A percentile compares a stretch with the other conserved stretches of the same genome.
These are phyloP conservation scores for Zaprionus camerounensis DNA, from an alignment of 1,140 invertebrate genomes.

Conservation along the genomic window DNA sequence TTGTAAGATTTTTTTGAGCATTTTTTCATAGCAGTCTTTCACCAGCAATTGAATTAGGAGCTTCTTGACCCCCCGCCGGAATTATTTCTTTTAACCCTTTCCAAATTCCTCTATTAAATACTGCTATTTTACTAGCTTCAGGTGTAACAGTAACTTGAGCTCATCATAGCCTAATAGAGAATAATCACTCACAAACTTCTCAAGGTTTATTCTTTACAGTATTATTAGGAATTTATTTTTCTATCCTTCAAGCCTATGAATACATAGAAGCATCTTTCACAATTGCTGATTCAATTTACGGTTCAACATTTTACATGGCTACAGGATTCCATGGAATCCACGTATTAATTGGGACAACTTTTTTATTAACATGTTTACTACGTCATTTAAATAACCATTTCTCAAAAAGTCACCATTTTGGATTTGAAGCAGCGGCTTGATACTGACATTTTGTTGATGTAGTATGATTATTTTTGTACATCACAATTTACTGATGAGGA, in stretches of 20 bases:
- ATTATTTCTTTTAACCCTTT: constrained; percentile 87
- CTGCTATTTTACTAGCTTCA: too few relatives aligned
- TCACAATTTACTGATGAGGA: too few relatives aligned
- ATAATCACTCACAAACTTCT: constrained; percentile 84
- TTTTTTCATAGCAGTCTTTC: constrained; percentile 88
- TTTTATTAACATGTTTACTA: constrained; percentile 86
- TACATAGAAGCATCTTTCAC: constrained; percentile 86
- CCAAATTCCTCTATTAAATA: constrained; percentile 74
- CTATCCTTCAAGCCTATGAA: constrained; percentile 84
- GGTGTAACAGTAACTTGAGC: too few relatives aligned
- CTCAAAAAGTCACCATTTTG: neutral
- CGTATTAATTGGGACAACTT: constrained; percentile 89
- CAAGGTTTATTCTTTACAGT: constrained; percentile 56
- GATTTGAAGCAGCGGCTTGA: constrained; percentile 87
- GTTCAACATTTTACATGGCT: constrained; percentile 88
- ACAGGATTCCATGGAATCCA: constrained; percentile 91
- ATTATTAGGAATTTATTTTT: constrained; percentile 86
- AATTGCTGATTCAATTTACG: constrained; percentile 88
- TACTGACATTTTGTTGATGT: too few relatives aligned
- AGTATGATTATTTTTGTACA: too few relatives aligned
- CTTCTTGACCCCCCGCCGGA: constrained; percentile 86
- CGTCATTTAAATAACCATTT: constrained; percentile 86
- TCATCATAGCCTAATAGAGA: constrained; percentile 86
- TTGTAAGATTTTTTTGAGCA: too few relatives aligned
- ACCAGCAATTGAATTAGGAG: constrained; percentile 87